These are phyloP conservation scores for Hirtodrosophila cameraria DNA, from an alignment of 2,888 invertebrate genomes.

Conservation along the genomic window DNA sequence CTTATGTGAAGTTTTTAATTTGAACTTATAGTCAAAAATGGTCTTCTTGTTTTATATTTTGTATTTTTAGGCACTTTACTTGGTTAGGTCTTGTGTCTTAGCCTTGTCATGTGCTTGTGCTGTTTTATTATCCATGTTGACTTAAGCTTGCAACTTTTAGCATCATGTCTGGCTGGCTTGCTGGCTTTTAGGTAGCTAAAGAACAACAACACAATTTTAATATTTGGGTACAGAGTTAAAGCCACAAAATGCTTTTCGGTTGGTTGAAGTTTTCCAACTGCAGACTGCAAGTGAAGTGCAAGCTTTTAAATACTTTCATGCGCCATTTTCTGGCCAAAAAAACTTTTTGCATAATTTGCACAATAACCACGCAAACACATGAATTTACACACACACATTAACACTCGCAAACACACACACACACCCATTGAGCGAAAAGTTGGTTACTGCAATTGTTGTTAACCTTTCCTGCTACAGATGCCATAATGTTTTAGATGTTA, in stretches of 20 bases:
- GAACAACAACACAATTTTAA: constrained; percentile 36
- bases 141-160: constrained; percentile 6
- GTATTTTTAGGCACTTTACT: too few species aligned
- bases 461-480: background rate
- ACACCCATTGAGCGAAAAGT: background rate
- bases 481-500: background rate
- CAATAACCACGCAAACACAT: constrained; percentile 19
- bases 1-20: too few species aligned
- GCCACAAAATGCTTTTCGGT: constrained; percentile 56
- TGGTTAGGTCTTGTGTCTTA: background rate
- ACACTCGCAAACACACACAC: constrained; percentile 14
- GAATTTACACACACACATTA: background rate
- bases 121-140: background rate
- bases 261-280: constrained; percentile 31
- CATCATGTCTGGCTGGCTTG: constrained; percentile 5
- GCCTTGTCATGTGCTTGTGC: constrained; percentile 2
- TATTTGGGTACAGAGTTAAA: constrained; percentile 30
- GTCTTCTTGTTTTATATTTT: too few species aligned
- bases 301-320: constrained; percentile 41
- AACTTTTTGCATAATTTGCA: constrained; percentile 61
- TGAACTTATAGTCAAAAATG: too few species aligned
- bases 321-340: constrained; percentile 25
- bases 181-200: constrained; percentile 13
- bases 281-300: constrained; percentile 43
- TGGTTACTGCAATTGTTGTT: background rate